Evolutionary conservation across 2,797 vertebrate species (phyloP), one percentile per base, ranked within the genome.

Genomic region (Bradypus variegatus): DNA sequence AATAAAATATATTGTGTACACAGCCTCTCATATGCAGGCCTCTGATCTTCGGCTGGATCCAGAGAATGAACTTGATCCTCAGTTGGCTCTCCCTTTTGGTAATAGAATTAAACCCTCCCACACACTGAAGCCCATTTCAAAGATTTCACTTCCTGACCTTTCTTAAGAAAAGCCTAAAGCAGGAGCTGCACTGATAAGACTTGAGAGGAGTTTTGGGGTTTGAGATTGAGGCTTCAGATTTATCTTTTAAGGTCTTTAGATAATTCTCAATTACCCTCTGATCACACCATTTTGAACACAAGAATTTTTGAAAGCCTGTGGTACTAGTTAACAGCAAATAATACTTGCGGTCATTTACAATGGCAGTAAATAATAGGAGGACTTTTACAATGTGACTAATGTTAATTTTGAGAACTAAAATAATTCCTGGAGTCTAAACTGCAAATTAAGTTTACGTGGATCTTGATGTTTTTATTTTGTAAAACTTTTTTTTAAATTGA

Each of bases 401-500:
- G 75, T 89, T 93, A 45, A 60, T 38, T 36, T n/a, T 78, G 69
- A 93, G 58, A 91, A 69, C 92, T 90, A 81, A 90, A 92, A 25
- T 64, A 67, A 83, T 88, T 83, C 83, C 38, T 85, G 33, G 25
- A 76, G 23, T 85, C 48, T 64, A 33, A 65, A 33, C 15, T 81
- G 67, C 88, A 86, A 58, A 62, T 41, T 89, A 64, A 60, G 2
- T 80, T 90, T 80, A 58, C 0, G 1, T 80, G 31, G 27, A 67
- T 93, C 23, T 83, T 84, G 21, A 80, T 93, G 38, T 10, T 83
- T 96, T 96, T 95, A 78, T 93, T 96, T 96, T 95, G 27, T 90
- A 91, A n/a, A 83, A 93, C 48, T 76, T 95, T 96, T 96, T 96
- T 95, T 73, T 88, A 93, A 95, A 94, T 92, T 64, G 93, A 94